phyloP scores from a whole-genome alignment of 2,797 vertebrate genomes.

The Orientallactaga sibirica region DNA sequence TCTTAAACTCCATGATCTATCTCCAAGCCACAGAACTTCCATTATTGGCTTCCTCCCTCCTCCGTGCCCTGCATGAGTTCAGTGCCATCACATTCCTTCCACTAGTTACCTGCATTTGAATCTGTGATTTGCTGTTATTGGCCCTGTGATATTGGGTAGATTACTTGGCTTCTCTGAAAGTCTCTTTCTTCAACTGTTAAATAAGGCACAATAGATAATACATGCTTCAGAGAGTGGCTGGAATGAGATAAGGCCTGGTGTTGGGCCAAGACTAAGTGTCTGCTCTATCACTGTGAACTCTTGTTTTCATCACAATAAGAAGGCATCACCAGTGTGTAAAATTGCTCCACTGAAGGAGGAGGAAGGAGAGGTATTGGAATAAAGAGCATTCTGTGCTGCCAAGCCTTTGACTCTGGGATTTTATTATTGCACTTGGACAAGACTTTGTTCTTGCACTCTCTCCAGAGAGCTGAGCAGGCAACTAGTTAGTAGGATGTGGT shows the following conservation, averaged over 20 bases:
- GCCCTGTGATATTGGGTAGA: conserved; percentile 1
- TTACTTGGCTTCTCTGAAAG: conserved; percentile 1
- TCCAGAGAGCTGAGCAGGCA: not conserved
- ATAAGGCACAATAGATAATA: not conserved
- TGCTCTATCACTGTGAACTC: not conserved
- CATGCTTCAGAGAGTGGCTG: not conserved
- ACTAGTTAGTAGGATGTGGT: no score
- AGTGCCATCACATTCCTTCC: not conserved
- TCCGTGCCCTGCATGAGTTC: accelerated
- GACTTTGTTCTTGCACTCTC: not conserved
- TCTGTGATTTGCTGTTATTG: not conserved
- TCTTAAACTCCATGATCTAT: not conserved
- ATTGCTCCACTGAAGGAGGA: not conserved
- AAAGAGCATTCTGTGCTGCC: not conserved
- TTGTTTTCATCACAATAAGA: not conserved
- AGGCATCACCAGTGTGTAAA: not conserved
- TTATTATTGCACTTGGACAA: not conserved
- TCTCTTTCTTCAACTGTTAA: not conserved
- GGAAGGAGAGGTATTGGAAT: no score
- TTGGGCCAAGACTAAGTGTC: not conserved
- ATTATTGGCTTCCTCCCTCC: accelerated
- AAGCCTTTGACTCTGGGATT: not conserved
- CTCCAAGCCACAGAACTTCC: not conserved
- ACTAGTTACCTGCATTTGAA: not conserved
- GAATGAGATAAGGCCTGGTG: not conserved